phyloP scores from a whole-genome alignment of 2,888 invertebrate genomes.

The Tetrapedia diversipes region DNA sequence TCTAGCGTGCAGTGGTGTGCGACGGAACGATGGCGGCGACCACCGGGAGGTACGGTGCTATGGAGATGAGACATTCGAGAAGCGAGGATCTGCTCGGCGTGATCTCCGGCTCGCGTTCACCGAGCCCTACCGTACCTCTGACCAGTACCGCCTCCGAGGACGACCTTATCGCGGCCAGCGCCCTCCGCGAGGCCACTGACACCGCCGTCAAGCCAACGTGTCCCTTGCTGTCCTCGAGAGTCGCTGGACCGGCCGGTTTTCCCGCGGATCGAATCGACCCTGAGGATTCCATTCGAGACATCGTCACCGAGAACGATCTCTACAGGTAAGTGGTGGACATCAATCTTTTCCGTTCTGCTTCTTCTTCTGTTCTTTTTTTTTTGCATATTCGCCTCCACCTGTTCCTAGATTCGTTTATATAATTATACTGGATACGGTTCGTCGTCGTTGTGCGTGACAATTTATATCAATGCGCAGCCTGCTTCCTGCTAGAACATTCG shows the following conservation, averaged over 20 bases:
- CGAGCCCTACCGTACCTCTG: conserved; percentile 71
- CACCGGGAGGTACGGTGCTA: conserved; percentile 71
- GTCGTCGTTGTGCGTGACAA: neutral
- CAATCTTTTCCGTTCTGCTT: neutral
- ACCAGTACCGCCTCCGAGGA: conserved; percentile 78
- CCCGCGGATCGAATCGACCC: conserved; percentile 85
- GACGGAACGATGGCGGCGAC: conserved; percentile 39
- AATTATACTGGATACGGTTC: neutral
- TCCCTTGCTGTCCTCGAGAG: conserved; percentile 68
- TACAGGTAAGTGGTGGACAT: conserved; percentile 84
- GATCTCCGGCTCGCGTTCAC: conserved; percentile 69
- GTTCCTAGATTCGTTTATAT: neutral
- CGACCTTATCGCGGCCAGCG: conserved; percentile 78
- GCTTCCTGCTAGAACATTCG: neutral
- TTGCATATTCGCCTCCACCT: no score
- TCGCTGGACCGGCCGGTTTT: conserved; percentile 72
- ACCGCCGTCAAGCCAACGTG: conserved; percentile 50
- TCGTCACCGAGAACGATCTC: conserved; percentile 86
- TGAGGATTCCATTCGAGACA: conserved; percentile 86
- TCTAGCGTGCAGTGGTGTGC: conserved; percentile 20
- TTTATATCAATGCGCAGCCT: neutral
- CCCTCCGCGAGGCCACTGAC: conserved; percentile 69
- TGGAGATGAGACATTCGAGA: conserved; percentile 80
- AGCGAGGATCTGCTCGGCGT: conserved; percentile 80
- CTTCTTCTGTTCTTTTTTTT: neutral